Evolutionary conservation across 2,888 invertebrate species (phyloP).

Genomic region (Glaucopsyche alexis): DNA sequence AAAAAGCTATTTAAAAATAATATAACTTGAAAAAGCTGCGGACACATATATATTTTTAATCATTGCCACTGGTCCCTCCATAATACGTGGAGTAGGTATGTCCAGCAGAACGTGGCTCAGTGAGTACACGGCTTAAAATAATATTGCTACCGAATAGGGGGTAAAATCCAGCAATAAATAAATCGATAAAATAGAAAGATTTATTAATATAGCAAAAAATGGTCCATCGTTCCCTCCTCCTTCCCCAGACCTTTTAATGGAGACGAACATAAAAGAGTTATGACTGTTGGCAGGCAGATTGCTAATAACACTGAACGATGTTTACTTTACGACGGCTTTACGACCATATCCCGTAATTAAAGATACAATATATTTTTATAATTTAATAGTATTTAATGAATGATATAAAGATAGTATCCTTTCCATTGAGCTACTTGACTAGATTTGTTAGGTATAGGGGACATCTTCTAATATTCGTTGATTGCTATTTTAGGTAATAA

Average conservation of each 20-base stretch:
- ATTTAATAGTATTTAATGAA: constrained; percentile 35
- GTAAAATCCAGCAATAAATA: background rate
- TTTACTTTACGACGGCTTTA: constrained; percentile 25
- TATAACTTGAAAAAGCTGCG: too few relatives aligned
- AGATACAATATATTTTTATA: constrained; percentile 27
- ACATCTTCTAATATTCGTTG: too few relatives aligned
- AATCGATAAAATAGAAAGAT: background rate
- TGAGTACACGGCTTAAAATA: too few relatives aligned
- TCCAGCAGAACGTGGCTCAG: too few relatives aligned
- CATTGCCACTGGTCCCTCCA: too few relatives aligned
- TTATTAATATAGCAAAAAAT: background rate
- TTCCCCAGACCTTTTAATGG: constrained; percentile 19
- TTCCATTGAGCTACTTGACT: background rate
- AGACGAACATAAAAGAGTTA: constrained; percentile 23
- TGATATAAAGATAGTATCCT: background rate
- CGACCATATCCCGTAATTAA: constrained; percentile 20
- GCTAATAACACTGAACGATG: constrained; percentile 12
- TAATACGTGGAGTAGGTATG: too few relatives aligned
- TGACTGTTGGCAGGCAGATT: constrained; percentile 26
- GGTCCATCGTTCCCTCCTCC: background rate
- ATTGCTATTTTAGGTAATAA: too few relatives aligned
- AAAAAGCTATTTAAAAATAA: too few relatives aligned
- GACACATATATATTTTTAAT: too few relatives aligned
- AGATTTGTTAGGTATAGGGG: background rate
- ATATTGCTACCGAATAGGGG: background rate